Conservation (phyloP, 53 echinoderm and acorn worm species). For the Luidia sarsii region DNA sequence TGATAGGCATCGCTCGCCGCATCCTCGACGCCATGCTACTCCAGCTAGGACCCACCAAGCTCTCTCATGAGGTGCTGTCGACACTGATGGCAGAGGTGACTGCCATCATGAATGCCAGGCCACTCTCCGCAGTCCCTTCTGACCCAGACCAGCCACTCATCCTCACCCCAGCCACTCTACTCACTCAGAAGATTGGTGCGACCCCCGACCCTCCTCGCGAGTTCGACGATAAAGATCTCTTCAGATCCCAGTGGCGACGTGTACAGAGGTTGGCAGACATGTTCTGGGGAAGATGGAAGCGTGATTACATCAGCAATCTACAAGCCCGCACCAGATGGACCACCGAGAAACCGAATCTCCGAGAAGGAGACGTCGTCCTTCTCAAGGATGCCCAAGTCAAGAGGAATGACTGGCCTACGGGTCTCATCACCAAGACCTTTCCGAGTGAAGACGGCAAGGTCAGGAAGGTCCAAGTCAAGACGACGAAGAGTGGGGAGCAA, state of each 20-base stretch:
- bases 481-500: neutral
- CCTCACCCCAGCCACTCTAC: constrained; percentile 43
- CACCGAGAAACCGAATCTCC: constrained; percentile 28
- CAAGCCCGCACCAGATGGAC: constrained; percentile 32
- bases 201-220: constrained; percentile 5
- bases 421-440: constrained; percentile 15
- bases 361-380: constrained; percentile 37
- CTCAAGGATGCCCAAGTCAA: constrained; percentile 30
- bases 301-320: constrained; percentile 19
- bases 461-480: constrained; percentile 32
- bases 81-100: constrained; percentile 59
- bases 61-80: constrained; percentile 41
- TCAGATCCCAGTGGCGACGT: constrained; percentile 36
- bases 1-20: constrained; percentile 53
- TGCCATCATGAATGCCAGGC: constrained; percentile 52
- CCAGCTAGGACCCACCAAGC: constrained; percentile 19
- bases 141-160: constrained; percentile 40
- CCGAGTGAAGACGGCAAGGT: constrained; percentile 33
- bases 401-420: constrained; percentile 37
- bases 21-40: constrained; percentile 56
- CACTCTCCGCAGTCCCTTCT: constrained; percentile 36
- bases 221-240: constrained; percentile 22
- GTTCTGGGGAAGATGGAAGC: constrained; percentile 53
- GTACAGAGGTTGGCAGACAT: constrained; percentile 37
- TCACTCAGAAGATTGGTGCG: constrained; percentile 40